phyloP scores from a whole-genome alignment of 2,888 invertebrate genomes.

The Pollenia griseotomentosa region DNA sequence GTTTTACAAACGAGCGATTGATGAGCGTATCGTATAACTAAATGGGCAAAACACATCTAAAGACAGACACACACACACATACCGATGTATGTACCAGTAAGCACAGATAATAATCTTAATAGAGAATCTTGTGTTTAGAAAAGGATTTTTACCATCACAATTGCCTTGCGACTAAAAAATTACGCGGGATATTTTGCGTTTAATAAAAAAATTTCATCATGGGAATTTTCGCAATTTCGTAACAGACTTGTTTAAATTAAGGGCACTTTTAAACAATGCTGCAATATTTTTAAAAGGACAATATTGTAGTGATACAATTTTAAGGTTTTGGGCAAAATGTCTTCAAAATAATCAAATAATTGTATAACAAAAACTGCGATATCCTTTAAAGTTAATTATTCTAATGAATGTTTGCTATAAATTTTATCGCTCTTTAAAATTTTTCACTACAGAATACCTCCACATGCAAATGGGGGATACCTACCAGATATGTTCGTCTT shows the following conservation, averaged over 20 bases:
- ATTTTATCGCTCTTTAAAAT: too few relatives aligned
- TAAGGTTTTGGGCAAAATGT: too few relatives aligned
- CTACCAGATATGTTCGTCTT: not conserved
- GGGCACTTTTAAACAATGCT: not conserved
- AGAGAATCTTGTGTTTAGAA: not conserved
- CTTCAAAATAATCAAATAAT: too few relatives aligned
- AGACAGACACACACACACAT: not conserved
- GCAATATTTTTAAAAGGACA: too few relatives aligned
- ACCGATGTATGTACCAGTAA: not conserved
- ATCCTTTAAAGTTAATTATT: too few relatives aligned
- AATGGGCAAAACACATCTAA: slow-evolving; percentile 26
- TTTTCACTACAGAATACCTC: too few relatives aligned
- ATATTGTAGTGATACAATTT: too few relatives aligned
- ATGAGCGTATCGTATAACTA: slow-evolving; percentile 77
- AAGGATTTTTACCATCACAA: not conserved
- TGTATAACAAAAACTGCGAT: too few relatives aligned
- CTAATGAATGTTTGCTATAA: too few relatives aligned
- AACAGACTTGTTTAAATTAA: not conserved
- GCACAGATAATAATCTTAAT: not conserved
- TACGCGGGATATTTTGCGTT: too few relatives aligned
- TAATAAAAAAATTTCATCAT: not conserved
- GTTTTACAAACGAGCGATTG: slow-evolving; percentile 77
- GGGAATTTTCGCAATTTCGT: not conserved
- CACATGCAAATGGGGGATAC: too few relatives aligned
- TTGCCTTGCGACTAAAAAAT: not conserved